Percentiles rank a stretch among this genome's conserved stretches.
These are phyloP conservation scores for Cossypha caffra DNA, from an alignment of 2,797 vertebrate genomes.

Conservation along the genomic window DNA sequence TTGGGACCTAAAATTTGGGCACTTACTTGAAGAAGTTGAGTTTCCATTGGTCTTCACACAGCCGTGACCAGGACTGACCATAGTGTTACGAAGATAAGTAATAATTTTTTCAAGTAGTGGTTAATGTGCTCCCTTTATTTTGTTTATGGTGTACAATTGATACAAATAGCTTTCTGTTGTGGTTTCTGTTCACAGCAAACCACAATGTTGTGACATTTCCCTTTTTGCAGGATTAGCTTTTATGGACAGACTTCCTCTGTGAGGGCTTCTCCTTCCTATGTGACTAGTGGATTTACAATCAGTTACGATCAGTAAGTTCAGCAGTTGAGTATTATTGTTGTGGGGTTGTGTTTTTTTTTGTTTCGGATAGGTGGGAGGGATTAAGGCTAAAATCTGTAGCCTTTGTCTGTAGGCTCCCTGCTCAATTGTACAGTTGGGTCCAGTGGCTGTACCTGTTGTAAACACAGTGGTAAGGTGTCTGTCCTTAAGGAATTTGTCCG, in stretches of 20 bases:
- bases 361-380: neutral
- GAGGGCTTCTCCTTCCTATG: conserved; percentile 40
- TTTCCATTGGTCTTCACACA: neutral
- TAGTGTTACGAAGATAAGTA: neutral
- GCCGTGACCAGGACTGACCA: neutral
- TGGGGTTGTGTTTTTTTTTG: neutral
- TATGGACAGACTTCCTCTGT: conserved; percentile 44
- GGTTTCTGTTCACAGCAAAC: conserved; percentile 50
- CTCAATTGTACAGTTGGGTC: neutral
- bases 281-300: conserved; percentile 46
- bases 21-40: neutral
- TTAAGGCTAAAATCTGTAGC: neutral
- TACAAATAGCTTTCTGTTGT: neutral
- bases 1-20: neutral
- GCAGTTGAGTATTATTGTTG: neutral
- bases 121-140: neutral
- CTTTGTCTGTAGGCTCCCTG: neutral
- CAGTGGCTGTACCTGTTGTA: neutral
- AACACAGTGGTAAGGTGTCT: neutral
- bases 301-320: conserved; percentile 4
- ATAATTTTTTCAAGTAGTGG: neutral
- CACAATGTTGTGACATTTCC: conserved; percentile 33
- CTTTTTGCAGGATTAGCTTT: conserved; percentile 66
- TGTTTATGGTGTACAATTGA: neutral
- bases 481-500: neutral